A percentile compares a stretch with the other conserved stretches of the same genome.
phyloP scores from a whole-genome alignment of 2,113 vertebrate species.

The Anguilla rostrata region DNA sequence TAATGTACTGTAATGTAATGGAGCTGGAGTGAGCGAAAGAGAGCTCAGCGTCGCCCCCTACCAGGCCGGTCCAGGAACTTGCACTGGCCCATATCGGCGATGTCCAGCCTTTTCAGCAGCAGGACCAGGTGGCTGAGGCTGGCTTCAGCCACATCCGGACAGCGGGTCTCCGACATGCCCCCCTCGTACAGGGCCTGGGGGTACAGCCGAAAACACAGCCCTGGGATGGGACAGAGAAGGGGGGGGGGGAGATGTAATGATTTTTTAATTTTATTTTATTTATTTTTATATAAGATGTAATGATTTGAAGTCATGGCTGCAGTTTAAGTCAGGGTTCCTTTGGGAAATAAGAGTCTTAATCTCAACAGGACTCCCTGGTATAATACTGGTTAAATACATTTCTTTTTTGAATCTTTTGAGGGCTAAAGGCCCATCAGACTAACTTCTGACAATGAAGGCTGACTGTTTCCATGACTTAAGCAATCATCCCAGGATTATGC shows the following conservation, averaged over 20 bases:
- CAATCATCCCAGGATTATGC: no score
- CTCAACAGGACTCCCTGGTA: no score
- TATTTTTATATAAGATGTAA: no score
- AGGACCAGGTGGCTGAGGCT: slow-evolving; percentile 83
- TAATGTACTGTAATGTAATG: no score
- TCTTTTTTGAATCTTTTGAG: neutral
- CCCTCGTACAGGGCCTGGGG: slow-evolving; percentile 71
- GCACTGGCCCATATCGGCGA: slow-evolving; percentile 81
- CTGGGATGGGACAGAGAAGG: slow-evolving; percentile 53
- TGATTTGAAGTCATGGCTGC: no score
- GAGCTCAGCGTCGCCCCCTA: slow-evolving; percentile 14
- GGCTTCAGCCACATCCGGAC: slow-evolving; percentile 79
- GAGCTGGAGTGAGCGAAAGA: neutral
- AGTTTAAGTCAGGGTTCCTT: no score
- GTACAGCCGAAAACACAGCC: slow-evolving; percentile 86
- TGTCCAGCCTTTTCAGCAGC: slow-evolving; percentile 82
- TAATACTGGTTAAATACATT: neutral
- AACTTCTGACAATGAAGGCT: no score
- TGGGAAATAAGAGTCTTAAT: no score
- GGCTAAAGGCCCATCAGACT: neutral
- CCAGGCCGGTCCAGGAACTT: slow-evolving; percentile 83
- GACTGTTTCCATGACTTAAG: no score
- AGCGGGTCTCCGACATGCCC: slow-evolving; percentile 64
- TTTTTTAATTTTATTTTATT: no score
- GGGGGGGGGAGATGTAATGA: no score